Percentiles rank a stretch among this genome's conserved stretches.
These are phyloP conservation scores for Drosophila limbata DNA, from an alignment of 2,888 invertebrate species.

Conservation along the genomic window DNA sequence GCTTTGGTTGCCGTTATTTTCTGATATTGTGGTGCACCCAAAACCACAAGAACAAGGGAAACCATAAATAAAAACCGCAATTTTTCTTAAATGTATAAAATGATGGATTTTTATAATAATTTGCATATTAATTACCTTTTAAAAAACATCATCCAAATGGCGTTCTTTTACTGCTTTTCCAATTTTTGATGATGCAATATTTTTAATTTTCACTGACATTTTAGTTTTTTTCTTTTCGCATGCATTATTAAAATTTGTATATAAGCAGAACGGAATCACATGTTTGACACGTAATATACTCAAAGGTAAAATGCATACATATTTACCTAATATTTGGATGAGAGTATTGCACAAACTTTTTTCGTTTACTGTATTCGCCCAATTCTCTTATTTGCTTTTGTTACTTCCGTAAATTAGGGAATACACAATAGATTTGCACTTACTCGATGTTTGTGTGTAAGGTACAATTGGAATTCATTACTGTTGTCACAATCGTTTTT, in stretches of 20 bases:
- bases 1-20: slow-evolving; percentile 10
- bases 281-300: slow-evolving; percentile 41
- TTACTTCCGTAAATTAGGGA: slow-evolving; percentile 15
- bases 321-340: slow-evolving; percentile 10
- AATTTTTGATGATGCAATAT: slow-evolving; percentile 51
- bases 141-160: slow-evolving; percentile 6
- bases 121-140: slow-evolving; percentile 32
- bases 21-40: slow-evolving; percentile 5
- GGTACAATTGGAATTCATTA: slow-evolving; percentile 34
- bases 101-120: neutral
- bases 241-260: slow-evolving; percentile 37
- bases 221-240: slow-evolving; percentile 14
- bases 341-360: slow-evolving; percentile 27
- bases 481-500: slow-evolving; percentile 23
- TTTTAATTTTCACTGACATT: slow-evolving; percentile 45
- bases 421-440: slow-evolving; percentile 35
- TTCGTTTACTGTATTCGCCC: neutral
- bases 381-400: slow-evolving; percentile 7
- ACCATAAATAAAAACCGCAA: slow-evolving; percentile 10
- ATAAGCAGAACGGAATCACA: slow-evolving; percentile 45
- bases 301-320: slow-evolving; percentile 21
- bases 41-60: slow-evolving; percentile 10
- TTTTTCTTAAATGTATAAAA: neutral
- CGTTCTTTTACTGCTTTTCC: neutral
- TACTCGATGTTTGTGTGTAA: slow-evolving; percentile 3